phyloP scores from a whole-genome alignment of 2,113 vertebrate species.

The Hydrochoerus hydrochaeris region DNA sequence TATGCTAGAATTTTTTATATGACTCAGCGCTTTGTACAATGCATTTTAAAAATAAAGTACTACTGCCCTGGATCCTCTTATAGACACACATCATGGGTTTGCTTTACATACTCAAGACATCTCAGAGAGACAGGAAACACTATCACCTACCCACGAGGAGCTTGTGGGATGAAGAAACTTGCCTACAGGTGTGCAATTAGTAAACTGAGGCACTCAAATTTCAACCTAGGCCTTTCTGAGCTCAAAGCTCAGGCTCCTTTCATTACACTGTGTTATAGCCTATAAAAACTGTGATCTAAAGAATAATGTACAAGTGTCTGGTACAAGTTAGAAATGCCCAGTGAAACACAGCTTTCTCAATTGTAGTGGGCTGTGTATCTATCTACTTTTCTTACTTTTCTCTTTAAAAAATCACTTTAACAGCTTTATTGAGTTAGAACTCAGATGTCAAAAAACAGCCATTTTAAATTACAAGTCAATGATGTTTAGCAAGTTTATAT shows the following conservation, averaged over 20 bases:
- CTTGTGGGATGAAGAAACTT: not conserved
- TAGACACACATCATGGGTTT: not conserved
- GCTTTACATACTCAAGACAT: not conserved
- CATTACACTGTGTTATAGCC: not conserved
- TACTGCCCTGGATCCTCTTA: not conserved
- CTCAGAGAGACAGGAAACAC: not conserved
- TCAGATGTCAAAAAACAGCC: not conserved
- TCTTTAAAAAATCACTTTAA: not conserved
- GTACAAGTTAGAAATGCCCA: not conserved
- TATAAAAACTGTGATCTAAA: slow-evolving; percentile 15
- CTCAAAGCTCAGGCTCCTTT: slow-evolving; percentile 23
- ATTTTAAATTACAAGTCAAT: not conserved
- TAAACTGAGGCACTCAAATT: not conserved
- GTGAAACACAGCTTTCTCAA: not conserved
- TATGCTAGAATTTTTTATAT: not conserved
- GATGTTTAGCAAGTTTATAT: not conserved
- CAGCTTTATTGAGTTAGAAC: not conserved
- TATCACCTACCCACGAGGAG: not conserved
- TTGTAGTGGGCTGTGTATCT: not conserved
- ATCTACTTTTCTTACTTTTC: not conserved
- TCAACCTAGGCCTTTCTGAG: not conserved
- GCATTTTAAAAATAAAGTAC: slow-evolving; percentile 21
- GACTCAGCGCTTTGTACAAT: not conserved
- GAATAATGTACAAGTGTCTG: not conserved
- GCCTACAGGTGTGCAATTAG: not conserved